These are phyloP conservation scores for Seira musarum DNA, from an alignment of 2,888 invertebrate genomes.

Conservation along the genomic window DNA sequence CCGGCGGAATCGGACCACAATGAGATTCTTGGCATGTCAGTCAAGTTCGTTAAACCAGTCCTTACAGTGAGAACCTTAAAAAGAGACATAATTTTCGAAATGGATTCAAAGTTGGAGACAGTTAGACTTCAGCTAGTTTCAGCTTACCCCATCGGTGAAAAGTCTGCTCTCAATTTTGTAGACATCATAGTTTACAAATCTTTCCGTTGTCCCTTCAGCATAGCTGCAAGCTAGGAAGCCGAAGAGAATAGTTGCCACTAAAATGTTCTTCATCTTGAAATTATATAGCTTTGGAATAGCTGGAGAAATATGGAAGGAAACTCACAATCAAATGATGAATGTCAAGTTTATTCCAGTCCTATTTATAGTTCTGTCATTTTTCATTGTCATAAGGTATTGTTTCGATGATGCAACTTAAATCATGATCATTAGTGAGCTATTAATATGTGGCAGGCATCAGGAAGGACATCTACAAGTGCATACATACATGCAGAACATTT, in stretches of 20 bases:
- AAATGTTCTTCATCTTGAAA: background rate
- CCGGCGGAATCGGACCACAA: constrained; percentile 44
- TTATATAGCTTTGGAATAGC: background rate
- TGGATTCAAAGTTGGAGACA: background rate
- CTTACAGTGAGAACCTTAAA: constrained; percentile 54
- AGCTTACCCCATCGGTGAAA: constrained; percentile 46
- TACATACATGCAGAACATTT: no score
- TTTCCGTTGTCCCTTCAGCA: constrained; percentile 18
- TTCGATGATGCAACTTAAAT: no score
- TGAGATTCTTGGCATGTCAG: constrained; percentile 38
- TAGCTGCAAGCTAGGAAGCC: constrained; percentile 5
- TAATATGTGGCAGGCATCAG: no score
- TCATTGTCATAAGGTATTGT: no score
- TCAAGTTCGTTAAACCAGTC: background rate
- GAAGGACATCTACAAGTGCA: no score
- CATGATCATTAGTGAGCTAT: no score
- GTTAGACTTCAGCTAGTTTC: constrained; percentile 10
- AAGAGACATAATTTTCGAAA: background rate
- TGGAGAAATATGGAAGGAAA: background rate
- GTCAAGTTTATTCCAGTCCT: no score
- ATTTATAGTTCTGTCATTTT: no score
- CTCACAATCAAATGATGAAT: background rate
- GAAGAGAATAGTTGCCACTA: background rate
- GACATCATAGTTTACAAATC: constrained; percentile 49
- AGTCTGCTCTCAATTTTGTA: constrained; percentile 56